Evolutionary conservation across 2,113 vertebrate species (phyloP), one percentile per base, ranked within the genome.

Genomic region (Ictalurus punctatus): DNA sequence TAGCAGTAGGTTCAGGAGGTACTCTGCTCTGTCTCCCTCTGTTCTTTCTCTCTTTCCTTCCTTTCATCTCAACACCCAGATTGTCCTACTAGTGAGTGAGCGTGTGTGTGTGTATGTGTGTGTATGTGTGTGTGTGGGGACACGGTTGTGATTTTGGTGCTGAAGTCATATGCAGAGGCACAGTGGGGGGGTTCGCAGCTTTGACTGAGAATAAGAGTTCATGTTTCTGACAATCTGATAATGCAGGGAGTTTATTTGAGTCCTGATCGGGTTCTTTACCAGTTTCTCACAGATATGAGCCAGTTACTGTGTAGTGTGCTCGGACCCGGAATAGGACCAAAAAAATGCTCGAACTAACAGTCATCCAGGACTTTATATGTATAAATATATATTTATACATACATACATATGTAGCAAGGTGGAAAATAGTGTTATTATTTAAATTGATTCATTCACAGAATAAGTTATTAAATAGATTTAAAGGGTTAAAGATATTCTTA

Each of bases 71-170:
- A 88, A 86, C 79, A 63, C 89, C 89, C 40, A 1, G 59, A 80
- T 79, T 78, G 69, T 52, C 74, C 82, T 91, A 74, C 91, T 92
- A 85, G 65, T 44, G 34, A 81, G 84, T 52, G 69, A 88, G 86
- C 92, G 91, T 91, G 89, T 91, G 85, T 85, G 79, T 89, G 82
- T 89, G 87, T 21, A n/a, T n/a, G 69, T 19, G 37, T 37, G 83
- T 30, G 79, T 89, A 85, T 92, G 25, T 5, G 65, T 67, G 27
- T 67, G 65, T n/a, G 27, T 34, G 37, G 21, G 73, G 40, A 48
- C 40, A 76, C 37, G 4, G 37, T 44, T 12, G 73, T 17, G 61
- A 37, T 48, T 65, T 27, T 63, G 71, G 9, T 56, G 67, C 58
- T 74, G 73, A 61, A n/a, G 21, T 87, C 63, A n/a, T 54, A 69